A percentile compares a stretch with the other conserved stretches of the same genome.
These are phyloP conservation scores for Lasioglossum zephyrum DNA, from an alignment of 2,888 invertebrate species.

Conservation along the genomic window DNA sequence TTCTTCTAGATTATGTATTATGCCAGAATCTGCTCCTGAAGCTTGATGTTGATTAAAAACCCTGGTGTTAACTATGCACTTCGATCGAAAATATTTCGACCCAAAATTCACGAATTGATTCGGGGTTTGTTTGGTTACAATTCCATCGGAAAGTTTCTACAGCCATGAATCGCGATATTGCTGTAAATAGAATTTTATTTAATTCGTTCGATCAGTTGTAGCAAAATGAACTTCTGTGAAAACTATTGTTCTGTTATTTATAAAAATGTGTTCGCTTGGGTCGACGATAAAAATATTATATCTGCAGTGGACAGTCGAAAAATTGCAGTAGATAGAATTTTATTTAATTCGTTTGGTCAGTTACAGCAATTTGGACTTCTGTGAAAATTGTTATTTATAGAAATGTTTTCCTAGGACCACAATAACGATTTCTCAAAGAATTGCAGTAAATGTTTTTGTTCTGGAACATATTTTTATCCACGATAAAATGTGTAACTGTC, in stretches of 20 bases:
- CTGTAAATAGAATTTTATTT: neutral
- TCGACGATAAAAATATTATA: too few relatives aligned
- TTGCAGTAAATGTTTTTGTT: neutral
- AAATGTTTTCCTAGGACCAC: too few relatives aligned
- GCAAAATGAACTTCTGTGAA: rapidly evolving
- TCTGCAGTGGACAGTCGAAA: too few relatives aligned
- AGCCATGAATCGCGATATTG: neutral
- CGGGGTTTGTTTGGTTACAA: neutral
- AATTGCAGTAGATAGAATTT: neutral
- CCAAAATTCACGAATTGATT: neutral
- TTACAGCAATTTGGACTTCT: neutral
- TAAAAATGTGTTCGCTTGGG: neutral
- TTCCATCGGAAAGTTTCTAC: neutral
- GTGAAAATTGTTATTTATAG: neutral
- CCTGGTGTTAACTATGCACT: neutral
- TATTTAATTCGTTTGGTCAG: neutral
- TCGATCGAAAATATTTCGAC: neutral
- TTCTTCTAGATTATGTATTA: neutral
- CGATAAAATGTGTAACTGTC: neutral
- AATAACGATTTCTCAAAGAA: too few relatives aligned
- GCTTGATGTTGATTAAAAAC: neutral
- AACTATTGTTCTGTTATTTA: neutral
- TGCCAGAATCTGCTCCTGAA: too few relatives aligned
- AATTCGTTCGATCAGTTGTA: neutral
- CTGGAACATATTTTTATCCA: neutral